A percentile compares a stretch with the other conserved stretches of the same genome.
phyloP scores from a whole-genome alignment of 2,113 vertebrate genomes.

The Lepus americanus region DNA sequence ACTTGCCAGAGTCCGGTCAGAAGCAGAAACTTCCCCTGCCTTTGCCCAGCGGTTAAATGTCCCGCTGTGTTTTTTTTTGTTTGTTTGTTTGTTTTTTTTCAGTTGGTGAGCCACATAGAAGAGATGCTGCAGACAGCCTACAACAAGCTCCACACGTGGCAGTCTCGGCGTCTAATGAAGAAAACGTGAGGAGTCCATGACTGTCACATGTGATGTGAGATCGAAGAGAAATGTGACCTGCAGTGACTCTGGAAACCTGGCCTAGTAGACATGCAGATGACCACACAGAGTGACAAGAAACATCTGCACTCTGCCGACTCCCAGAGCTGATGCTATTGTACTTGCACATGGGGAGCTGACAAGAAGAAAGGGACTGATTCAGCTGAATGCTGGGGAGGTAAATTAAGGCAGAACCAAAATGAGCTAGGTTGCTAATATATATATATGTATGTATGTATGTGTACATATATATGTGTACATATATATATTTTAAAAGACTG shows the following conservation, averaged over 20 bases:
- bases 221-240: constrained; percentile 76
- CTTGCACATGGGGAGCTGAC: constrained; percentile 88
- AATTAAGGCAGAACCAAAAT: constrained; percentile 89
- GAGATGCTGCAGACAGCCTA: constrained; percentile 98
- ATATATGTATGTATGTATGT: constrained; percentile 54
- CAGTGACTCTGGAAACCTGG: constrained; percentile 85
- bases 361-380: constrained; percentile 82
- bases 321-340: constrained; percentile 85
- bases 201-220: constrained; percentile 79
- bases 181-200: constrained; percentile 92
- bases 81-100: constrained; percentile 72
- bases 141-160: constrained; percentile 97
- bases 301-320: constrained; percentile 84
- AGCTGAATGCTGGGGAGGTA: constrained; percentile 86
- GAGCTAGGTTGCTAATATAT: constrained; percentile 85
- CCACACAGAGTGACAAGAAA: constrained; percentile 77
- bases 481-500: constrained; percentile 86
- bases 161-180: constrained; percentile 96
- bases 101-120: constrained; percentile 97
- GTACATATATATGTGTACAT: constrained; percentile 37
- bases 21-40: background rate
- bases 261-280: constrained; percentile 84
- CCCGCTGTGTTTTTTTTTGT: constrained; percentile 47
- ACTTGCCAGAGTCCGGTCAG: background rate
- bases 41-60: constrained; percentile 30